Percentiles rank a stretch among this genome's conserved stretches.
phyloP scores from a whole-genome alignment of 1,140 invertebrate species.

The Mactra quadrangularis region DNA sequence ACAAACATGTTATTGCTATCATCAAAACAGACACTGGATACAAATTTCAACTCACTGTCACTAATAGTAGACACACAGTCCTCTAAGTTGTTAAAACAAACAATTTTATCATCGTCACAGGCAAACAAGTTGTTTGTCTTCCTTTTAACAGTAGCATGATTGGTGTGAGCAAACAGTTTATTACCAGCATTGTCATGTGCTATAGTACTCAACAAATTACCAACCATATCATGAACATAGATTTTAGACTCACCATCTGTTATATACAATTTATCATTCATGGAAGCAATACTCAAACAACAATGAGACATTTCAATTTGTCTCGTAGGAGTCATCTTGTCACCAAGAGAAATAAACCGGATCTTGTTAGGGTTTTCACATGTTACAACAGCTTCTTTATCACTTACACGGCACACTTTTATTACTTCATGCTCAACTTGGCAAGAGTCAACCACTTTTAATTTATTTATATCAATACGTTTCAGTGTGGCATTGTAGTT shows the following conservation, averaged over 20 bases:
- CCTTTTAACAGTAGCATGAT: no score
- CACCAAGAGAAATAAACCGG: conserved; percentile 21
- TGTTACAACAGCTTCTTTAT: no score
- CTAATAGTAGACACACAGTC: no score
- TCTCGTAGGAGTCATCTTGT: background rate
- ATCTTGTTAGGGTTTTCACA: background rate
- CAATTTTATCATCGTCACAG: no score
- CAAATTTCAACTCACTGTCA: no score
- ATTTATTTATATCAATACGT: background rate
- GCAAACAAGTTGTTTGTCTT: no score
- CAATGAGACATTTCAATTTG: background rate
- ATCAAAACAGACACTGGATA: no score
- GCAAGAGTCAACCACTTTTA: background rate
- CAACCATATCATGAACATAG: conserved; percentile 4
- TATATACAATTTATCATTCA: conserved; percentile 13
- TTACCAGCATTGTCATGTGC: no score
- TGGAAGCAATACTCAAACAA: conserved; percentile 5
- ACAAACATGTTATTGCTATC: no score
- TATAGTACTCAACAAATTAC: background rate
- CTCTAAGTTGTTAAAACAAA: no score
- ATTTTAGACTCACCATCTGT: background rate
- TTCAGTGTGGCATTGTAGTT: conserved; percentile 12
- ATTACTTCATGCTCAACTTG: background rate
- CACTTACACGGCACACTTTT: background rate
- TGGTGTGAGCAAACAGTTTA: no score